Evolutionary conservation across 2,797 vertebrate genomes (phyloP).

Genomic region (Manis crassicaudata): DNA sequence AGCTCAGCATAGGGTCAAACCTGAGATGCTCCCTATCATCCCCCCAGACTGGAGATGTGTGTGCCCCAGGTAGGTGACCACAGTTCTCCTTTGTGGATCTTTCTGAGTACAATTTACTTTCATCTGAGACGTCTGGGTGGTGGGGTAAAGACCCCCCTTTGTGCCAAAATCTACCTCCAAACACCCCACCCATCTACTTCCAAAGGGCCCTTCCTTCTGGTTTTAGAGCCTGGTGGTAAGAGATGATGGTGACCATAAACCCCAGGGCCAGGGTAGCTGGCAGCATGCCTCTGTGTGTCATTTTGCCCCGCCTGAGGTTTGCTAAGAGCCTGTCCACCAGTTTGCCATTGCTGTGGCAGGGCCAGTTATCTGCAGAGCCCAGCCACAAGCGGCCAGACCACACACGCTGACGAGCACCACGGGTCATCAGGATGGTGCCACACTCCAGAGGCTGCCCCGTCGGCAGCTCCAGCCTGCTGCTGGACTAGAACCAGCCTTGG

Average conservation of each 20-base stretch:
- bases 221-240: slow-evolving; percentile 67
- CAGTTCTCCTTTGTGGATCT: not conserved
- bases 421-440: slow-evolving; percentile 69
- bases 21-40: not conserved
- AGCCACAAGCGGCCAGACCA: slow-evolving; percentile 40
- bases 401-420: not conserved
- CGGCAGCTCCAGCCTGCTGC: not conserved
- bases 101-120: not conserved
- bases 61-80: not conserved
- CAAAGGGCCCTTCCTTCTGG: slow-evolving; percentile 65
- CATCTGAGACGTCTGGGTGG: not conserved
- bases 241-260: slow-evolving; percentile 51
- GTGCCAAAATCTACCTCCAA: not conserved
- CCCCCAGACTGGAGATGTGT: not conserved
- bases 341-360: slow-evolving; percentile 8
- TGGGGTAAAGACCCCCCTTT: not conserved
- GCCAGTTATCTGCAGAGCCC: slow-evolving; percentile 80
- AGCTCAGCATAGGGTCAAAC: not conserved
- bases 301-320: slow-evolving; percentile 50
- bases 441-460: not conserved
- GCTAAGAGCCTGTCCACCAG: slow-evolving; percentile 67
- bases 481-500: not conserved
- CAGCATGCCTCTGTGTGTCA: slow-evolving; percentile 66
- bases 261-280: not conserved
- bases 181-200: not conserved